Evolutionary conservation across 30 jellyfish, hydroid and myxozoan species (phyloP).

Genomic region (Pseudorhiza aurosa): DNA sequence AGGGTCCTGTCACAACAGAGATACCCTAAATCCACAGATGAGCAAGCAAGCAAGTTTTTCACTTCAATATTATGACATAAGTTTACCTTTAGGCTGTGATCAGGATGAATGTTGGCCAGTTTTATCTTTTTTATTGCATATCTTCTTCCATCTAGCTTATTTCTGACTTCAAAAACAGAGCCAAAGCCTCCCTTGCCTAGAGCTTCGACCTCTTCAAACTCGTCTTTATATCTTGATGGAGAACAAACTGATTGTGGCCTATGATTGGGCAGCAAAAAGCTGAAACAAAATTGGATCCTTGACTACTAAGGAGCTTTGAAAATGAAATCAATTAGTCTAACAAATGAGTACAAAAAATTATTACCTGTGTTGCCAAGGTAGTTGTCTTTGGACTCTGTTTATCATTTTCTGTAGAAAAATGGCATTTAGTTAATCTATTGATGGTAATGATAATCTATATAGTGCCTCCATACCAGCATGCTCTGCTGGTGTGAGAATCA

Average conservation of each 20-base stretch:
- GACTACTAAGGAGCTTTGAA: no score
- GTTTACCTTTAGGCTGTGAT: slow-evolving; percentile 74
- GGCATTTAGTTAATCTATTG: no score
- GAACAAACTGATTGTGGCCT: not conserved
- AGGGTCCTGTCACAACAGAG: no score
- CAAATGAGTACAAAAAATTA: no score
- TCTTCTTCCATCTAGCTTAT: slow-evolving; percentile 74
- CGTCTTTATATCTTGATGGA: slow-evolving; percentile 79
- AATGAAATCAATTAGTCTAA: no score
- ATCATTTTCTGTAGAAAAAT: not conserved
- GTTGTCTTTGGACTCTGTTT: not conserved
- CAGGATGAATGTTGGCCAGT: slow-evolving; percentile 48
- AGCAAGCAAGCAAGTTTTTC: no score
- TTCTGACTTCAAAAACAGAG: slow-evolving; percentile 71
- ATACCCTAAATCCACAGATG: no score
- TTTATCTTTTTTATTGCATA: slow-evolving; percentile 81
- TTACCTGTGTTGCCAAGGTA: not conserved
- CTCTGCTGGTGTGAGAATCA: no score
- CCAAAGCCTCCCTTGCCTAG: slow-evolving; percentile 95
- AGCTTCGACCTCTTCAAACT: slow-evolving; percentile 60
- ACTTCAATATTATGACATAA: no score
- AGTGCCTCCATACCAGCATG: no score
- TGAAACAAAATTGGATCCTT: no score
- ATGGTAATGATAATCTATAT: no score
- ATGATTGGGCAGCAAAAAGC: not conserved